A percentile compares a stretch with the other conserved stretches of the same genome.
These are phyloP conservation scores for Morpho deidamia DNA, from an alignment of 2,888 invertebrate genomes.

Conservation along the genomic window DNA sequence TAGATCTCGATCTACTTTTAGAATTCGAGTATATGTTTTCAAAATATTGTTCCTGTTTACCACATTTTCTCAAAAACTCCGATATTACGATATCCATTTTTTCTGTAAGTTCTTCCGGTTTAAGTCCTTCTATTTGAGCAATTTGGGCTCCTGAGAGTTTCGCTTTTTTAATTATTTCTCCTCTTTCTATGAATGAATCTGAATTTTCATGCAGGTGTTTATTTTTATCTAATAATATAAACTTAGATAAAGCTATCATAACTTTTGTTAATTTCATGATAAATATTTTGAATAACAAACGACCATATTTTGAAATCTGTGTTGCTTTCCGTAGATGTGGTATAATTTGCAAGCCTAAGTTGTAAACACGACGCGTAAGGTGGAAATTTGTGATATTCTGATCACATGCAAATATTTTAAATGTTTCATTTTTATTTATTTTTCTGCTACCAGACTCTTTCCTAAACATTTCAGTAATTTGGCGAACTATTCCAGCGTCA, in stretches of 20 bases:
- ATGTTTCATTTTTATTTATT: slow-evolving; percentile 8
- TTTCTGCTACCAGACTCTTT: slow-evolving; percentile 16
- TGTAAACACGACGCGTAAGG: slow-evolving; percentile 48
- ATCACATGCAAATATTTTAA: slow-evolving; percentile 1
- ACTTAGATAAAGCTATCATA: slow-evolving; percentile 64
- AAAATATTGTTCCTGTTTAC: slow-evolving; percentile 35
- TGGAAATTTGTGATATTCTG: slow-evolving; percentile 18
- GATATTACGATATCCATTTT: slow-evolving; percentile 62
- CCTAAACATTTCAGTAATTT: slow-evolving; percentile 30
- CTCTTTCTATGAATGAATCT: background rate
- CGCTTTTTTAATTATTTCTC: slow-evolving; percentile 14
- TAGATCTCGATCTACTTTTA: slow-evolving; percentile 38
- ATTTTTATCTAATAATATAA: slow-evolving; percentile 33
- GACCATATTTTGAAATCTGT: slow-evolving; percentile 51
- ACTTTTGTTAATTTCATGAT: slow-evolving; percentile 68
- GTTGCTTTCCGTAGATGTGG: slow-evolving; percentile 52
- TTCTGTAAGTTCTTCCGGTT: slow-evolving; percentile 52
- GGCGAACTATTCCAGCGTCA: slow-evolving; percentile 34
- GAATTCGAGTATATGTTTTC: slow-evolving; percentile 19
- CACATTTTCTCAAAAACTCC: slow-evolving; percentile 56
- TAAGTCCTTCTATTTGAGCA: slow-evolving; percentile 56
- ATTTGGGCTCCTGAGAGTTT: slow-evolving; percentile 52
- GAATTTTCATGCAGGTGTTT: no score
- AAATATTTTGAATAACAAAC: slow-evolving; percentile 61
- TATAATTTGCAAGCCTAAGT: slow-evolving; percentile 58